Conservation (phyloP, 2,113 vertebrate species). For the Amphiprion ocellaris region DNA sequence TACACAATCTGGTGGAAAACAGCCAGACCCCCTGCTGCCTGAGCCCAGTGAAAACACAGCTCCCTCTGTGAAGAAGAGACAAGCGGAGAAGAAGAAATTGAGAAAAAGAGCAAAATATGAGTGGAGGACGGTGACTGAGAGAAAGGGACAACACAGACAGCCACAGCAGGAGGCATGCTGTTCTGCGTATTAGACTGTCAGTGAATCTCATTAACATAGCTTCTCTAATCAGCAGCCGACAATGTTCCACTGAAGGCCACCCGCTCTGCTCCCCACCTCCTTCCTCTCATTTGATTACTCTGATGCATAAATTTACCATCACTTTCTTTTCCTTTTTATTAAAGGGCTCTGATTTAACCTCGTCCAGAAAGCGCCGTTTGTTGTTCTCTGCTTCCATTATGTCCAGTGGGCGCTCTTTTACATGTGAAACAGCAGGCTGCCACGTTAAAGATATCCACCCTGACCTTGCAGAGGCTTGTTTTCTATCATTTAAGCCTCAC, state of each 20-base stretch:
- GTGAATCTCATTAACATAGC: conserved; percentile 81
- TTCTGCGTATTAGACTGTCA: conserved; percentile 74
- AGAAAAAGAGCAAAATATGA: conserved; percentile 49
- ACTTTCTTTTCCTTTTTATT: conserved; percentile 15
- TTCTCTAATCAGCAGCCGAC: conserved; percentile 79
- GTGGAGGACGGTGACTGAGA: not conserved
- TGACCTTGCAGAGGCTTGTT: conserved; percentile 45
- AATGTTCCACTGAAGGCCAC: conserved; percentile 77
- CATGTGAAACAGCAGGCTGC: conserved; percentile 47
- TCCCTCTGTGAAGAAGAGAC: conserved; percentile 35
- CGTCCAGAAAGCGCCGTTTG: conserved; percentile 27
- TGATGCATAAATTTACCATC: conserved; percentile 63
- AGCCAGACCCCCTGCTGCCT: conserved; percentile 37
- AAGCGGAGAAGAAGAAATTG: conserved; percentile 17
- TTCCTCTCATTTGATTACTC: conserved; percentile 66
- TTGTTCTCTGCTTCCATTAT: conserved; percentile 33
- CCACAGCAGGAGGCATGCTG: conserved; percentile 70
- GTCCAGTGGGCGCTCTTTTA: conserved; percentile 18
- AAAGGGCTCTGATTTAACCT: conserved; percentile 58
- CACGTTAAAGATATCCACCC: conserved; percentile 49
- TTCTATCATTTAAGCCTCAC: conserved; percentile 48
- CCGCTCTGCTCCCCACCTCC: conserved; percentile 58
- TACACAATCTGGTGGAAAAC: conserved; percentile 30
- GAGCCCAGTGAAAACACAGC: conserved; percentile 49
- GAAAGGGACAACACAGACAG: conserved; percentile 64